Conservation (phyloP, 35 echinoderm and acorn worm species). For the Chiridota heheva region DNA sequence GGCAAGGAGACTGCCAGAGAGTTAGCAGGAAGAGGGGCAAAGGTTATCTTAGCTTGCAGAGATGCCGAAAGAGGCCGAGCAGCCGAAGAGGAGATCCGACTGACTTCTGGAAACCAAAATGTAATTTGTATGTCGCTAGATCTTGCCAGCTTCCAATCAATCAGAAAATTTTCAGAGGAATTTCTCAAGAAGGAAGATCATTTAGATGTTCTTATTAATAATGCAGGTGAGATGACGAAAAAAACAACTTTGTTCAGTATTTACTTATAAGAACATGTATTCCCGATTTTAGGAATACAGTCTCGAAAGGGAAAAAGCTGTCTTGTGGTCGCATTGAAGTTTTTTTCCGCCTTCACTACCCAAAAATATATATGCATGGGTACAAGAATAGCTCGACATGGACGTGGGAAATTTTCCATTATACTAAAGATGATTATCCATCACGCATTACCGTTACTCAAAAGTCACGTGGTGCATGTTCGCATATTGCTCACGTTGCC, state of each 20-base stretch:
- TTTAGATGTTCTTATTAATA: slow-evolving; percentile 84
- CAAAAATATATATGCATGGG: too few species aligned
- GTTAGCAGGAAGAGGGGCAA: slow-evolving; percentile 72
- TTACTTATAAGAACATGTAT: neutral
- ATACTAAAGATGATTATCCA: too few species aligned
- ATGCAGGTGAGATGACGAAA: slow-evolving; percentile 72
- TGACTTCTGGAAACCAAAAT: slow-evolving; percentile 50
- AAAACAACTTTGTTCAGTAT: neutral
- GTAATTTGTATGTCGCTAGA: slow-evolving; percentile 72
- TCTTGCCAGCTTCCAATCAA: slow-evolving; percentile 68
- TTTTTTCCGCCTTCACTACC: too few species aligned
- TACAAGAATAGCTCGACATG: too few species aligned
- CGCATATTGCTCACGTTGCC: too few species aligned
- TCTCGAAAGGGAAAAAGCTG: too few species aligned
- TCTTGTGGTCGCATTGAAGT: too few species aligned
- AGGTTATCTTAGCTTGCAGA: slow-evolving; percentile 85
- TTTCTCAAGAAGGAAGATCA: slow-evolving; percentile 66
- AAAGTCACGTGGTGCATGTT: too few species aligned
- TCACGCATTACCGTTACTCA: too few species aligned
- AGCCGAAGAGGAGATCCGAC: slow-evolving; percentile 67
- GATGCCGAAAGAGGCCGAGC: slow-evolving; percentile 49
- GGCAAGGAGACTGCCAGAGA: slow-evolving; percentile 85
- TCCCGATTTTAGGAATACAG: too few species aligned
- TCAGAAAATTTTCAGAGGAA: slow-evolving; percentile 62
- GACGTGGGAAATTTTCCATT: too few species aligned